Evolutionary conservation across 1,140 invertebrate species (phyloP), one percentile per base, ranked within the genome.

Genomic region (Zaprionus tsacasi): DNA sequence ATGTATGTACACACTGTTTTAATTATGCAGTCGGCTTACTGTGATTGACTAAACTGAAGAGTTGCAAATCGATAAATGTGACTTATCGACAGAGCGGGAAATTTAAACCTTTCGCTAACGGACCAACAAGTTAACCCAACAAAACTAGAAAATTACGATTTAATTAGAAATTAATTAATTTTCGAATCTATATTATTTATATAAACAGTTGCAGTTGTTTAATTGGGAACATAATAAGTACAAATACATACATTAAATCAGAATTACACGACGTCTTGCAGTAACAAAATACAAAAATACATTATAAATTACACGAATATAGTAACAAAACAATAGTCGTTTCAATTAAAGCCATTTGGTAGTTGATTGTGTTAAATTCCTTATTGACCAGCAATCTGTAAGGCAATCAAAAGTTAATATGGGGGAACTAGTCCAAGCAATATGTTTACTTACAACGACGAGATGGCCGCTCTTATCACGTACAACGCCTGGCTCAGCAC

Each of bases 401-500:
- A 80, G 21, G 30, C 38, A 10, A 50, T 36, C 27, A 48, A 58
- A 21, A 17, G 25, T 25, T 15, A 65, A 15, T 21, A 66, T 43
- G 1, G 6, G 6, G 7, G 33, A 30, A 40, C 48, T 36, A 50
- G 0, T 17, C 38, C 10, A 45, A 13, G 12, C n/a, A 58, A 15
- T 10, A 3, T 12, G 25, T 15, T 43, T 15, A 93, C 94, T 95
- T 94, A 98, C 97, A 92, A 98, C 96, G 91, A 97, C 94, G 66
- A 98, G 94, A 93, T 97, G 95, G 63, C 97, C 97, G 92, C 95
- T 96, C 93, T 97, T 97, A 92, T 95, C 95, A 94, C 96, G 96
- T 75, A 94, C 94, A 78, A 97, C 96, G 70, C 93, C 94, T 78
- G 95, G 95, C 79, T 94, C 94, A 35, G 92, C 93, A 61, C 94